phyloP scores from a whole-genome alignment of 2,797 vertebrate species.

The Sebastes minor region DNA sequence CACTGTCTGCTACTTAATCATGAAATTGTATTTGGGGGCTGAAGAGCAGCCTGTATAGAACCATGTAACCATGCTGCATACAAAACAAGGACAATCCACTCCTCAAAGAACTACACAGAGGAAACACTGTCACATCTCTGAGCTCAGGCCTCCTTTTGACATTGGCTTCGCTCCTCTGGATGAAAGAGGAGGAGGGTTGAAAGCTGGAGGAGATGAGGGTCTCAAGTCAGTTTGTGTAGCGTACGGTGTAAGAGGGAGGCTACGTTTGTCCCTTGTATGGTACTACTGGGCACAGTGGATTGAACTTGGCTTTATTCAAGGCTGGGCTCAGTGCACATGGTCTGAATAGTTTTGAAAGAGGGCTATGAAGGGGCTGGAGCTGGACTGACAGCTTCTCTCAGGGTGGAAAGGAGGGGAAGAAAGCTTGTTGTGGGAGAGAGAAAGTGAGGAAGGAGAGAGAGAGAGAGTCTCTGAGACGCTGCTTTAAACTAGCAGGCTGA shows the following conservation, averaged over 20 bases:
- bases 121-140: slow-evolving; percentile 32
- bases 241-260: not conserved
- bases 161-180: slow-evolving; percentile 24
- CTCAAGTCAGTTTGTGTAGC: slow-evolving; percentile 44
- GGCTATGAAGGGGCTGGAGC: slow-evolving; percentile 17
- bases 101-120: slow-evolving; percentile 40
- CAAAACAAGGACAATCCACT: slow-evolving; percentile 42
- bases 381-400: slow-evolving; percentile 41
- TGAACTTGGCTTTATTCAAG: slow-evolving; percentile 32
- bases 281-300: slow-evolving; percentile 12
- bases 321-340: not conserved
- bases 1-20: slow-evolving; percentile 35
- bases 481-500: slow-evolving; percentile 38
- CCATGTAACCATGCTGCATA: slow-evolving; percentile 36
- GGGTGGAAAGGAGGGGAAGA: slow-evolving; percentile 25
- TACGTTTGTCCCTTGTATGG: slow-evolving; percentile 8
- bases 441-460: slow-evolving; percentile 23
- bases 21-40: slow-evolving; percentile 28
- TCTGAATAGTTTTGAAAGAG: slow-evolving; percentile 49
- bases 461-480: slow-evolving; percentile 18
- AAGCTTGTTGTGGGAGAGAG: slow-evolving; percentile 45
- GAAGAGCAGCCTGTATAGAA: slow-evolving; percentile 23
- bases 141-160: slow-evolving; percentile 45
- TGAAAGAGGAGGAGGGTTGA: slow-evolving; percentile 38
- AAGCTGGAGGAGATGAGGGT: slow-evolving; percentile 38